These are phyloP conservation scores for Melospiza melodia DNA, from an alignment of 2,113 vertebrate species.

Conservation along the genomic window DNA sequence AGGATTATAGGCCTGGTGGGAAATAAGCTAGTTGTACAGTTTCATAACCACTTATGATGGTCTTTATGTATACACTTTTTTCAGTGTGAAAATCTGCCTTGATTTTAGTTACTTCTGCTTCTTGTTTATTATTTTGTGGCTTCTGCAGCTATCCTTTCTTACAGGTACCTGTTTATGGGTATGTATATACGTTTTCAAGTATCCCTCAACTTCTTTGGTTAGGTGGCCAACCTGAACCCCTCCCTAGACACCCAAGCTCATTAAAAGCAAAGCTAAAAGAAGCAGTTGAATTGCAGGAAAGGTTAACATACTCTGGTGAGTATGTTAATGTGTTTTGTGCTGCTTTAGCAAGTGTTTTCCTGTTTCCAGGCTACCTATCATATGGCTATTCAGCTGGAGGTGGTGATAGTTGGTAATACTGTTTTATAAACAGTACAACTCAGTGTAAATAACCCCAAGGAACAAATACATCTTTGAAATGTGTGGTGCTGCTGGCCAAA, in stretches of 20 bases:
- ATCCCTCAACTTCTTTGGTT: neutral
- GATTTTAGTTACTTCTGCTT: neutral
- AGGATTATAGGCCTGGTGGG: neutral
- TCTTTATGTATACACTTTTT: neutral
- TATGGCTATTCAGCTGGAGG: neutral
- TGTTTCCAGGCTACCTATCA: neutral
- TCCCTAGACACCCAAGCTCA: neutral
- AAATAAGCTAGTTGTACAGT: neutral
- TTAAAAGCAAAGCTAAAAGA: neutral
- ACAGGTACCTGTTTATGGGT: neutral
- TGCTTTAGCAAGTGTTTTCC: neutral
- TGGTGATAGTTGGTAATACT: neutral
- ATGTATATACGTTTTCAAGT: neutral
- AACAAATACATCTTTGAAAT: neutral
- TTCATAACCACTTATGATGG: neutral
- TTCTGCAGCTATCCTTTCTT: neutral
- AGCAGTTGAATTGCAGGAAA: neutral
- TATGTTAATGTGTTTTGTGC: neutral
- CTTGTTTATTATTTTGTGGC: neutral
- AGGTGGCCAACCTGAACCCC: neutral
- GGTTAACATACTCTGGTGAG: neutral
- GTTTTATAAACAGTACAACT: neutral
- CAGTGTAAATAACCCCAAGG: neutral
- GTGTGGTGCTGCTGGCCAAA: neutral
- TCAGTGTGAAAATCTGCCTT: neutral